Base-by-base conservation (phyloP, 2,797 vertebrate genomes). In the Parauchenoglanis punctatus region DNA sequence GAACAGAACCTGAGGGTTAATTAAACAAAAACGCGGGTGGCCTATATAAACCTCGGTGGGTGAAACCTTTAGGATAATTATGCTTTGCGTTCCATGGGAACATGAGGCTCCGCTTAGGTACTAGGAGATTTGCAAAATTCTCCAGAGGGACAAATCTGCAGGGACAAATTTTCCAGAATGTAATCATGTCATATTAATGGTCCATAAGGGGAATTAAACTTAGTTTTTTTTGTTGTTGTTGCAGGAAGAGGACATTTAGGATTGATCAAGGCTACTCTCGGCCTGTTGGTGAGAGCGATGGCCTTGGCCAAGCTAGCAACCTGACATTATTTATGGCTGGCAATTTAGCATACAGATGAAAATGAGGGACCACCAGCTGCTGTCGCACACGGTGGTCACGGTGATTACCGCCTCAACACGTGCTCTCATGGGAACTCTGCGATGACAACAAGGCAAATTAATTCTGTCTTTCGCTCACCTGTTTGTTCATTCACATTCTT, bases 401-500 rank as follows among this genome's bases (percentile, higher is more conserved):
- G 94, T 95, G 94, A 96, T 96, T 95, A 95, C 93, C 91, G 93
- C 93, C 92, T 90, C 92, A 93, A 94, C 94, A 94, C 76, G 85
- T 63, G 83, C 78, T 94, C 93, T 94, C 94, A 91, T 81, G 93
- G 93, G 94, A 93, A 15, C 86, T 70, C 87, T 87, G 76, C 54
- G 77, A 87, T 81, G 91, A 95, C 93, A 93, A 92, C 93, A 91
- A 91, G 91, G 85, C 92, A 92, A 94, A 94, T 95, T 93, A 93
- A 94, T 94, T 87, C 72, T 40, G 52, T 72, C 76, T 88, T 82
- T 89, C 35, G 52, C 87, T 89, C 86, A 89, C 87, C 81, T 70
- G 61, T 87, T 81, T 44, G 20, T 52, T 85, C 59, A 76, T 81
- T 83, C 76, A 70, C 85, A 87, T 85, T 80, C 81, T 84, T 86